These are phyloP conservation scores for Zaprionus ghesquierei DNA, from an alignment of 1,140 invertebrate species.

Conservation along the genomic window DNA sequence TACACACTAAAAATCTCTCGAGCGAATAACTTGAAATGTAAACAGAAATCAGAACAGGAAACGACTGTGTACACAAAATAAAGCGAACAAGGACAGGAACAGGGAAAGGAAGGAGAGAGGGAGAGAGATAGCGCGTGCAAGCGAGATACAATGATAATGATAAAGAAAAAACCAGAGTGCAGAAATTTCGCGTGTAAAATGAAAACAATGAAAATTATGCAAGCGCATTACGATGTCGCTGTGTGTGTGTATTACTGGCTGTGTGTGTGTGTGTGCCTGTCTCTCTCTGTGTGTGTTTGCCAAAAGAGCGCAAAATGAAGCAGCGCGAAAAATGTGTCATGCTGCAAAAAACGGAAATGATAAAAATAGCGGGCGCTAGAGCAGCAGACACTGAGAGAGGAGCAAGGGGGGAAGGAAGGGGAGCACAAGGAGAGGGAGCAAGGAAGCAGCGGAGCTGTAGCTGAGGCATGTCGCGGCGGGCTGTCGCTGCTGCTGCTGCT, in stretches of 20 bases:
- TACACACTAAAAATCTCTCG: slow-evolving; percentile 62
- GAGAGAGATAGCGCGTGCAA: slow-evolving; percentile 2
- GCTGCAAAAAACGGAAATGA: slow-evolving; percentile 51
- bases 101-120: slow-evolving; percentile 9
- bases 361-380: slow-evolving; percentile 67
- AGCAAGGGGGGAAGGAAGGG: neutral
- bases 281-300: neutral
- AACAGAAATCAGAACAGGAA: slow-evolving; percentile 76
- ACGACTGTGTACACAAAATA: slow-evolving; percentile 43
- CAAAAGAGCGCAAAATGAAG: slow-evolving; percentile 7
- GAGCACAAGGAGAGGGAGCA: neutral
- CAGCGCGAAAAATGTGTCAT: slow-evolving; percentile 32
- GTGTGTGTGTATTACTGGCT: neutral
- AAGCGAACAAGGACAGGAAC: slow-evolving; percentile 20
- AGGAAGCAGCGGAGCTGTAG: neutral
- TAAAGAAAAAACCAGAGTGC: slow-evolving; percentile 55
- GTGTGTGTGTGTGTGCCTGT: neutral
- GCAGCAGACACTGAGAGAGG: slow-evolving; percentile 31
- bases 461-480: neutral
- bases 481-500: slow-evolving; percentile 55
- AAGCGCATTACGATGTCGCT: slow-evolving; percentile 58
- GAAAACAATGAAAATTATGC: slow-evolving; percentile 80
- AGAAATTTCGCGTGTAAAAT: slow-evolving; percentile 72
- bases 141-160: slow-evolving; percentile 37
- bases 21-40: slow-evolving; percentile 73